Conservation (phyloP, 2,113 vertebrate species). For the Caloenas nicobarica region DNA sequence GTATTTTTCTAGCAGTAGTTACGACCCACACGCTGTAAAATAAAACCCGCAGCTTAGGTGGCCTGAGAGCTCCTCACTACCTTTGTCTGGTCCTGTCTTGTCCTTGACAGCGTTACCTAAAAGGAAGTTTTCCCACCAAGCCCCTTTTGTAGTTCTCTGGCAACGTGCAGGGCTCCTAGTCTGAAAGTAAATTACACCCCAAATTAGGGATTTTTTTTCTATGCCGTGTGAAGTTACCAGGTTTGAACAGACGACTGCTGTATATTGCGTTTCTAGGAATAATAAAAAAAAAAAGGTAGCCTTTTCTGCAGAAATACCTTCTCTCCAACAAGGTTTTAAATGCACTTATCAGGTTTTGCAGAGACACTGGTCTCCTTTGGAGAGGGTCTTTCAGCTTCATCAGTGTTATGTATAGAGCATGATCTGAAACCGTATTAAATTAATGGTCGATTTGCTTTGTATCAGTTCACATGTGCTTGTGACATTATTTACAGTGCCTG, state of each 20-base stretch:
- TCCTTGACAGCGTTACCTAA: neutral
- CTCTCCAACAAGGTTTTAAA: neutral
- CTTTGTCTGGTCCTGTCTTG: neutral
- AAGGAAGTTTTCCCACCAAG: neutral
- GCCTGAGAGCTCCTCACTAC: rapidly evolving
- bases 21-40: neutral
- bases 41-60: neutral
- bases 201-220: neutral
- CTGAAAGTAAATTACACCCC: neutral
- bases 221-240: neutral
- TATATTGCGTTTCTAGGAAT: neutral
- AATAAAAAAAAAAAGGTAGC: too few species aligned
- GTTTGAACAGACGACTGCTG: neutral
- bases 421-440: rapidly evolving
- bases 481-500: neutral
- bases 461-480: neutral
- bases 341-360: neutral
- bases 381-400: neutral
- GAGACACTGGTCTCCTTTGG: neutral
- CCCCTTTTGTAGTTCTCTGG: neutral
- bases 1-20: neutral
- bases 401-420: rapidly evolving
- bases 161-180: neutral
- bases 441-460: neutral
- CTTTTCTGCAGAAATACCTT: neutral